phyloP scores from a whole-genome alignment of 2,888 invertebrate species.

The Helobdella robusta region DNA sequence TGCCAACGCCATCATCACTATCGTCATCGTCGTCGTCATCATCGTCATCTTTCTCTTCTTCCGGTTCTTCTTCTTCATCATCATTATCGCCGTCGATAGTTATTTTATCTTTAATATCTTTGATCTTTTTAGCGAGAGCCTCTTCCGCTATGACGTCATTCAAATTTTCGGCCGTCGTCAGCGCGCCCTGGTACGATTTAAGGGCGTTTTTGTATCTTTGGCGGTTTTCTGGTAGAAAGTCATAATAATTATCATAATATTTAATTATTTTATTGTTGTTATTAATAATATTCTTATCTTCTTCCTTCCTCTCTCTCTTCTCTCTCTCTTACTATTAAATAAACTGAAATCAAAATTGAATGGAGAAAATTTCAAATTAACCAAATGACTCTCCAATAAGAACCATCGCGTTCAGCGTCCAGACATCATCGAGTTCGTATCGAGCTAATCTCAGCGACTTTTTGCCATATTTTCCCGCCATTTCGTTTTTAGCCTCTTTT shows the following conservation, averaged over 20 bases:
- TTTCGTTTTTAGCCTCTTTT: slow-evolving; percentile 36
- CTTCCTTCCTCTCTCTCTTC: not conserved
- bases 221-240: too few species aligned
- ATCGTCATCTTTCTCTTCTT: not conserved
- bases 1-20: not conserved
- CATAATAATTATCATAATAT: too few species aligned
- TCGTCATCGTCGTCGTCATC: not conserved
- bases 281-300: not conserved
- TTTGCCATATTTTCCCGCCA: slow-evolving; percentile 45
- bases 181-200: too few species aligned
- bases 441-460: slow-evolving; percentile 43
- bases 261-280: not conserved
- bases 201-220: too few species aligned
- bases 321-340: too few species aligned
- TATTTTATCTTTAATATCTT: not conserved
- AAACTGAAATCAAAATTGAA: too few species aligned
- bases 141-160: not conserved
- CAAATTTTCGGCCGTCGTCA: not conserved
- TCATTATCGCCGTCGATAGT: not conserved
- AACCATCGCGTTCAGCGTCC: slow-evolving; percentile 47
- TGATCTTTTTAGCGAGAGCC: not conserved
- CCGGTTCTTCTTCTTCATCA: not conserved
- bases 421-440: slow-evolving; percentile 44
- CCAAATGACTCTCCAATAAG: slow-evolving; percentile 47
- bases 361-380: too few species aligned